Percentiles rank a stretch among this genome's conserved stretches.
Evolutionary conservation across 2,888 invertebrate genomes (phyloP).

Genomic region (Tholera decimalis): DNA sequence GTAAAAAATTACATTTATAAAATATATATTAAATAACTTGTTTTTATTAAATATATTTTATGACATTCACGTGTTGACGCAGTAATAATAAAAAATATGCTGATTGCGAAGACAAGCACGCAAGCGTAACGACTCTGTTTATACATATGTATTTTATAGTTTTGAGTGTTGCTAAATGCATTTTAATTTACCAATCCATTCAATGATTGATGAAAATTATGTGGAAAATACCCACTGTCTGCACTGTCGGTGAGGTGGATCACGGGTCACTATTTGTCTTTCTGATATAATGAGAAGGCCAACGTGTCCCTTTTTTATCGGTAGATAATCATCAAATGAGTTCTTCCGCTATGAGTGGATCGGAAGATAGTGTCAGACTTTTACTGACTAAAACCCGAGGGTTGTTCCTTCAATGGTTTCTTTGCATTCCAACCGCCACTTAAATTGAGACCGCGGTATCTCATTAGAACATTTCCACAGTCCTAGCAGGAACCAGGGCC

Average conservation of each 20-base stretch:
- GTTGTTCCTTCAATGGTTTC: no score
- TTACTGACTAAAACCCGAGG: neutral
- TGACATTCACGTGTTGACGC: slow-evolving; percentile 2
- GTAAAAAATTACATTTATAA: no score
- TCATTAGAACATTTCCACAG: no score
- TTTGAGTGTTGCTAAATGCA: slow-evolving; percentile 14
- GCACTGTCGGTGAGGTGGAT: neutral
- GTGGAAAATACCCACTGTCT: neutral
- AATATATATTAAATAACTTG: no score
- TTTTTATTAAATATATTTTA: slow-evolving; percentile 9
- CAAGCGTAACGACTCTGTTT: slow-evolving; percentile 14
- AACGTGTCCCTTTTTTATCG: no score
- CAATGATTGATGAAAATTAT: slow-evolving; percentile 4
- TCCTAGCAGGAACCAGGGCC: no score
- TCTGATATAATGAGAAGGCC: neutral
- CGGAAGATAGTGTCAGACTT: neutral
- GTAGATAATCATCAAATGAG: neutral
- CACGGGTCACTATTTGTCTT: no score
- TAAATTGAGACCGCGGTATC: no score
- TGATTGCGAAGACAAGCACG: slow-evolving; percentile 8
- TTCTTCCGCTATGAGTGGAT: neutral
- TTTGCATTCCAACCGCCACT: no score
- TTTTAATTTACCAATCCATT: slow-evolving; percentile 31
- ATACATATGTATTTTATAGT: slow-evolving; percentile 9
- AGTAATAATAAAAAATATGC: neutral